Evolutionary conservation across 2,888 invertebrate species (phyloP).

Genomic region (Herminia tarsipennalis): DNA sequence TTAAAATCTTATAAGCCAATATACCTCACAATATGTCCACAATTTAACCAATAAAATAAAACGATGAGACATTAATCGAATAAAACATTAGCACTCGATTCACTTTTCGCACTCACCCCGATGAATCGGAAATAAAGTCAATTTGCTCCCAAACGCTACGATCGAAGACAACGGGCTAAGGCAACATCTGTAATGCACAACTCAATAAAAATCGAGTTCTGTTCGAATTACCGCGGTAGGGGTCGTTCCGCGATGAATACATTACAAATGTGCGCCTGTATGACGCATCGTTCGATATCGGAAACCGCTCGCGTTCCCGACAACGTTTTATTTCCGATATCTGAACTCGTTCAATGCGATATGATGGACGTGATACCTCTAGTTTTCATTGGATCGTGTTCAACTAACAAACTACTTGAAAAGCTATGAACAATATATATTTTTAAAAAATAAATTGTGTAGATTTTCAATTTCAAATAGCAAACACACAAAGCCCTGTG

Average conservation of each 20-base stretch:
- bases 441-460: slow-evolving; percentile 9
- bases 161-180: slow-evolving; percentile 6
- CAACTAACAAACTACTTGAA: slow-evolving; percentile 25
- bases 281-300: slow-evolving; percentile 49
- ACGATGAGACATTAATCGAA: too few species aligned
- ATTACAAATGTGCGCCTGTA: slow-evolving; percentile 44
- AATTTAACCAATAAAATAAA: too few species aligned
- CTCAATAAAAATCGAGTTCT: slow-evolving; percentile 31
- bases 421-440: slow-evolving; percentile 16
- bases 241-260: slow-evolving; percentile 42
- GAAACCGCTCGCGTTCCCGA: slow-evolving; percentile 50
- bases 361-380: slow-evolving; percentile 47
- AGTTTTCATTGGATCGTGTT: slow-evolving; percentile 28
- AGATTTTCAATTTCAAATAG: slow-evolving; percentile 17
- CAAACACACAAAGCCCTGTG: not conserved
- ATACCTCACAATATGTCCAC: too few species aligned
- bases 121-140: slow-evolving; percentile 7
- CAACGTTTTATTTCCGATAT: slow-evolving; percentile 59
- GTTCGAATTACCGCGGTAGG: slow-evolving; percentile 21
- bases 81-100: not conserved
- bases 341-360: slow-evolving; percentile 52
- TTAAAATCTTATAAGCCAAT: too few species aligned
- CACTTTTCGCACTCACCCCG: not conserved
- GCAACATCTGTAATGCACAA: slow-evolving; percentile 16
- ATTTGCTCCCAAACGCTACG: slow-evolving; percentile 5